These are phyloP conservation scores for Garrulus glandarius DNA, from an alignment of 2,797 vertebrate genomes.

Conservation along the genomic window DNA sequence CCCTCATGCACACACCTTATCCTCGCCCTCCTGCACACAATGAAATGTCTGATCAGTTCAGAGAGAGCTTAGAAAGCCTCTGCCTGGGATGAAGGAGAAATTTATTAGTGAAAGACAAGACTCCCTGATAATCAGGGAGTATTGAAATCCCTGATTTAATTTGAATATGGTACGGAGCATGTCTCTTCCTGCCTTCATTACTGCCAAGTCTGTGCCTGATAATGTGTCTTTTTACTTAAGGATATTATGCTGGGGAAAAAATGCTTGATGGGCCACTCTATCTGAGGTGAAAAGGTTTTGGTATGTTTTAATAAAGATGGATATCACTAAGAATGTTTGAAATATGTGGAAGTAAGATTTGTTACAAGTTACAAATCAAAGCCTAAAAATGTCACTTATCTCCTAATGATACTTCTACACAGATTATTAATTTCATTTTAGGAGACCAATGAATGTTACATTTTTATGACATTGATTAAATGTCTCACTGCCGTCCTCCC, in stretches of 20 bases:
- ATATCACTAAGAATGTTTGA: conserved; percentile 76
- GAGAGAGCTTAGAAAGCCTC: conserved; percentile 41
- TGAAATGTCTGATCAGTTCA: conserved; percentile 59
- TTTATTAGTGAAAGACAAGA: conserved; percentile 77
- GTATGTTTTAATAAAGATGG: conserved; percentile 79
- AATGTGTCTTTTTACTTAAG: conserved; percentile 72
- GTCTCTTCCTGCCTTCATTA: conserved; percentile 74
- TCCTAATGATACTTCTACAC: conserved; percentile 83
- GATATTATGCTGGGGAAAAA: conserved; percentile 65
- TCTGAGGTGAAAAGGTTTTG: conserved; percentile 74
- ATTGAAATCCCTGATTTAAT: conserved; percentile 80
- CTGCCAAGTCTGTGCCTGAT: conserved; percentile 68
- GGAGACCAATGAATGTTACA: conserved; percentile 83
- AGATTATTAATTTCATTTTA: conserved; percentile 86
- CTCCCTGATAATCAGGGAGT: conserved; percentile 78
- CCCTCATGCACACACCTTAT: neutral
- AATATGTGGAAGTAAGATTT: conserved; percentile 78
- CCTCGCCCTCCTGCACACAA: conserved; percentile 41
- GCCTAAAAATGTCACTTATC: conserved; percentile 81
- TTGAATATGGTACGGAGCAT: conserved; percentile 73
- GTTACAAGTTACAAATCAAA: conserved; percentile 82
- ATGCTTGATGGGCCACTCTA: conserved; percentile 63
- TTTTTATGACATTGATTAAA: conserved; percentile 86
- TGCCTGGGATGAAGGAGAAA: conserved; percentile 71
- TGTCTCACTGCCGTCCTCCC: conserved; percentile 69